Evolutionary conservation across 2,113 vertebrate species (phyloP), one percentile per base, ranked within the genome.

Genomic region (Speoplatyrhinus poulsoni): DNA sequence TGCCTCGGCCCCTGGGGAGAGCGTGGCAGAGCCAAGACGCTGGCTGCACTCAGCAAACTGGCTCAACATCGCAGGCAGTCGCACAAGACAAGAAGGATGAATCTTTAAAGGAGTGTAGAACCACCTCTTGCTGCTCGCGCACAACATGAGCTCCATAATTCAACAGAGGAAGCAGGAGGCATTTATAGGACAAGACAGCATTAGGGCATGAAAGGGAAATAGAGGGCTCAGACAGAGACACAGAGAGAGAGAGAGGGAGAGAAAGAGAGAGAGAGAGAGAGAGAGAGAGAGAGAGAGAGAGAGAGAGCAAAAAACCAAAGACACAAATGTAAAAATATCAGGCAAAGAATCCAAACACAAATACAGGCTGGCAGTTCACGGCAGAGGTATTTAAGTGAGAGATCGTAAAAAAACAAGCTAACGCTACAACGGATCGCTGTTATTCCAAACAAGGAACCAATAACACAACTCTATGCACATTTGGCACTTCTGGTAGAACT

Each of bases 381-480:
- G 68, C 54, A 50, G 70, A 53, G 60, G 77, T 59, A 33, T 12
- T 19, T 6, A 12, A 32, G 52, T 33, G 50, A 33, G 26, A 26
- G 26, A 26, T 26, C 26, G 48, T 58, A 70, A 71, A 19, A 16
- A 60, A 8, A 70, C 36, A 33, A 65, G 80, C 75, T 86, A 81
- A 85, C 81, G 78, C 60, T 10, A 70, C 85, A 84, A 89, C 81
- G 79, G 84, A 85, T 83, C 26, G 68, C 57, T 67, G 70, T 46
- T 81, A 67, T 61, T 85, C 76, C 78, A 63, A 81, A 81, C 80
- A 70, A 68, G 48, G 63, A 65, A 61, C 60, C 52, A 79, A 58
- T 70, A 82, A 66, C 74, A 74, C 74, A 69, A 77, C 76, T 46
- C 72, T 67, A 62, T 70, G 85, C 72, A 67, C 69, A 55, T 64